Base-by-base conservation (phyloP, 2,888 invertebrate genomes). In the Coelinius sp. region DNA sequence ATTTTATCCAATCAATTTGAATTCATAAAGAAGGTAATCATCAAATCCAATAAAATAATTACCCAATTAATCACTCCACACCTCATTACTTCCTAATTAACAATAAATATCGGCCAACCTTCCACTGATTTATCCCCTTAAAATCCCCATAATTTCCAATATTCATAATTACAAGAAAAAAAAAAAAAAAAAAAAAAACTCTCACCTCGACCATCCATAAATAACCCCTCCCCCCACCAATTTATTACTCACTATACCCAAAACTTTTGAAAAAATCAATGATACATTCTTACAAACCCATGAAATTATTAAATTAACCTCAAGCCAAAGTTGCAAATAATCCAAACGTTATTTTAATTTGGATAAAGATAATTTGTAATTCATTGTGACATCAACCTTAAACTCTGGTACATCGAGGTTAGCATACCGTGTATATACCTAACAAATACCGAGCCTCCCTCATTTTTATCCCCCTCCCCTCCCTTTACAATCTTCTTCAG, bases 401-500 rank as follows among this genome's bases (percentile, higher is more conserved):
- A 62, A 62, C 12, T 35, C 35, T 38, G n/a, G 27, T 25, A 8
- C 10, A 35, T 17, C 14, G 10, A 31, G 35, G 6, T 8, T 10
- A 5, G 0, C 17, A 44, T 3, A 24, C 12, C 5, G 4, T 53
- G n/a, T 49, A 49, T 10, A 5, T 10, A 20, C 46, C 12, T 46
- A 46, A n/a, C 20, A n/a, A 14, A 1, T 20, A 27, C 24, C 12
- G 24, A n/a, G 56, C 53, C 25, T 63, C 68, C 68, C 66, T 64
- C 46, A 27, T 14, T 52, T 25, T 44, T 14, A 59, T 56, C 38
- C 46, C 63, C 22, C 62, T 6, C 41, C 38, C 49, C 49, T 49
- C 46, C 27, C 44, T 2, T 31, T 4, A 10, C 12, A 41, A 12
- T 46, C 41, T 74, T 79, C 80, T 80, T 80, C 79, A 81, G 83